Conservation (phyloP, 2,888 invertebrate genomes). For the Siphonodentalium dalli region DNA sequence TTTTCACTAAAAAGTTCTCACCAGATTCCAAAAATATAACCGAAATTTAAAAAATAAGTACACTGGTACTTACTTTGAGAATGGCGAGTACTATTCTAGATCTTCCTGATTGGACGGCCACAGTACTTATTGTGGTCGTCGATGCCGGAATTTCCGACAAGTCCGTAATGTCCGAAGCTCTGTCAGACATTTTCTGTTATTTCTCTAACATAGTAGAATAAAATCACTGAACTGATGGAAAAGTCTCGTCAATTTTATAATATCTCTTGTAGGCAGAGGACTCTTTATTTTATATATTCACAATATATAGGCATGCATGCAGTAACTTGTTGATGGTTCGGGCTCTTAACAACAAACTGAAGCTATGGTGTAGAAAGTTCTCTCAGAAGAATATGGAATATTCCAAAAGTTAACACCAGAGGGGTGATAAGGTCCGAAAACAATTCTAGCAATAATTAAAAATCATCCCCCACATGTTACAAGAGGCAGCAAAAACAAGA, state of each 20-base stretch:
- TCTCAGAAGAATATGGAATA: too few species aligned
- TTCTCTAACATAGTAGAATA: conserved; percentile 14
- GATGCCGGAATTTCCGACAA: conserved; percentile 54
- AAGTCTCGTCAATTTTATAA: conserved; percentile 2
- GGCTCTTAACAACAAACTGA: conserved; percentile 59
- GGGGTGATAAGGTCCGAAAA: too few species aligned
- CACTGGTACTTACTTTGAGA: conserved; percentile 76
- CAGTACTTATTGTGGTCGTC: conserved; percentile 84
- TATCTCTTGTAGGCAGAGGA: conserved; percentile 28
- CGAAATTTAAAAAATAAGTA: too few species aligned
- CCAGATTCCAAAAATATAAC: background rate
- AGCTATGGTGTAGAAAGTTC: too few species aligned
- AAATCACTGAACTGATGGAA: background rate
- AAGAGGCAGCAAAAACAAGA: too few species aligned
- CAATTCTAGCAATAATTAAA: too few species aligned
- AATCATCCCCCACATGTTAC: too few species aligned
- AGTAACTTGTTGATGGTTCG: conserved; percentile 40
- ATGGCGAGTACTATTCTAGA: conserved; percentile 87
- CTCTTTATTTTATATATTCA: too few species aligned
- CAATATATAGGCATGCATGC: conserved; percentile 61
- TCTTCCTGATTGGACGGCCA: conserved; percentile 86
- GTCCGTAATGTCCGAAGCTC: conserved; percentile 47
- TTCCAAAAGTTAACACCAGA: too few species aligned
- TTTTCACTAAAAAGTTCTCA: too few species aligned
- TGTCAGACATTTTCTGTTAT: conserved; percentile 42